phyloP scores from a whole-genome alignment of 2,888 invertebrate species.

The Argyresthia albistria region DNA sequence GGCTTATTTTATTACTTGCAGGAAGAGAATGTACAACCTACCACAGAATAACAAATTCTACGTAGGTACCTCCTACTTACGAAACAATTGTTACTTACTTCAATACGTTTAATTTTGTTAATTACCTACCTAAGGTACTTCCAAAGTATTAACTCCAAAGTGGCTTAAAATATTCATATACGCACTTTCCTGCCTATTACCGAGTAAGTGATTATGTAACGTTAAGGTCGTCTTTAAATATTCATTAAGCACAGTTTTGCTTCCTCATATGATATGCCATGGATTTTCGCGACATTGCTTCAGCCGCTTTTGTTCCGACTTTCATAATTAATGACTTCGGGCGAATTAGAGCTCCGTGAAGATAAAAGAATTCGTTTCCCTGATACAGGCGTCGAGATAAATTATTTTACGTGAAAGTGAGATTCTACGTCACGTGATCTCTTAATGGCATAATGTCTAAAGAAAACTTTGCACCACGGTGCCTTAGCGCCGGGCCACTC shows the following conservation, averaged over 20 bases:
- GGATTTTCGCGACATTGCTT: neutral
- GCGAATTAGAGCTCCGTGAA: constrained; percentile 11
- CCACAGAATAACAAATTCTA: no score
- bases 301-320: neutral
- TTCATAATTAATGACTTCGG: constrained; percentile 10
- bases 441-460: constrained; percentile 62
- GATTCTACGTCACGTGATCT: constrained; percentile 60
- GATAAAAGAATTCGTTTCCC: constrained; percentile 33
- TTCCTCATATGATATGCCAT: no score
- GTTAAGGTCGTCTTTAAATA: neutral
- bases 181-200: no score
- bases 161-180: no score
- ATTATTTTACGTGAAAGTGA: constrained; percentile 49
- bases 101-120: no score
- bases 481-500: constrained; percentile 35
- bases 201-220: no score
- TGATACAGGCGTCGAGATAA: constrained; percentile 46
- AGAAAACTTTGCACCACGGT: constrained; percentile 49
- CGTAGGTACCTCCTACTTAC: no score
- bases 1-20: no score
- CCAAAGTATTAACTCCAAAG: no score
- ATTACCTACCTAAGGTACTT: no score
- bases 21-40: no score
- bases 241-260: neutral
- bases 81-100: no score